Percentiles rank a stretch among this genome's conserved stretches.
These are phyloP conservation scores for Lophotis ruficrista DNA, from an alignment of 2,113 vertebrate species.

Conservation along the genomic window DNA sequence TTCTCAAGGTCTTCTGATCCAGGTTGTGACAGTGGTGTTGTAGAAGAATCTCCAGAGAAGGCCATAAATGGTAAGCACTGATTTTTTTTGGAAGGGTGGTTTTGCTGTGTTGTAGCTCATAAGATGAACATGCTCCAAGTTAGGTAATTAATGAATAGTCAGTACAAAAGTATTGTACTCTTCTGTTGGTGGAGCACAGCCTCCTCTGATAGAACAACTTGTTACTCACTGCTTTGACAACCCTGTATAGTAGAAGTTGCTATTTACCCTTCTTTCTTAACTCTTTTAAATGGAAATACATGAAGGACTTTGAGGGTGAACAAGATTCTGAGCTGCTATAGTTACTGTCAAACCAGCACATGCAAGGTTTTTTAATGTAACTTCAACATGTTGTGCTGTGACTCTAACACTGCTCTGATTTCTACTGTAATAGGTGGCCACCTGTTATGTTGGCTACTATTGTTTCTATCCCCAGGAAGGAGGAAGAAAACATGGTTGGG, in stretches of 20 bases:
- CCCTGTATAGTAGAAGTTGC: background rate
- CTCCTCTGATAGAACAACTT: background rate
- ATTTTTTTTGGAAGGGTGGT: background rate
- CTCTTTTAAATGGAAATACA: background rate
- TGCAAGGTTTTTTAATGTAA: background rate
- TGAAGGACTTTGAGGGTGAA: background rate
- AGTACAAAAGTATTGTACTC: background rate
- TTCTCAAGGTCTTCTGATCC: conserved; percentile 80
- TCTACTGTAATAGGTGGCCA: background rate
- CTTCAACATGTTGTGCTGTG: background rate
- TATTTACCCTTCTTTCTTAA: background rate
- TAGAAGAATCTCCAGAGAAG: conserved; percentile 95
- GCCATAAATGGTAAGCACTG: conserved; percentile 75
- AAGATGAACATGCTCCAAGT: background rate
- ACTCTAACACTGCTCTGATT: background rate
- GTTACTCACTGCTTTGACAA: background rate
- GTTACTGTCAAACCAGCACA: background rate
- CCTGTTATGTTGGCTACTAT: background rate
- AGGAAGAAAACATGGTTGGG: background rate
- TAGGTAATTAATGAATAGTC: background rate
- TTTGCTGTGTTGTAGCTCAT: rapidly evolving
- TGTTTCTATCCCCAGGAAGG: background rate
- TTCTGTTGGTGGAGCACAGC: background rate
- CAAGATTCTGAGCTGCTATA: background rate
- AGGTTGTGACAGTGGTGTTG: conserved; percentile 76